phyloP scores from a whole-genome alignment of 2,113 vertebrate species.

The Ameiurus melas region DNA sequence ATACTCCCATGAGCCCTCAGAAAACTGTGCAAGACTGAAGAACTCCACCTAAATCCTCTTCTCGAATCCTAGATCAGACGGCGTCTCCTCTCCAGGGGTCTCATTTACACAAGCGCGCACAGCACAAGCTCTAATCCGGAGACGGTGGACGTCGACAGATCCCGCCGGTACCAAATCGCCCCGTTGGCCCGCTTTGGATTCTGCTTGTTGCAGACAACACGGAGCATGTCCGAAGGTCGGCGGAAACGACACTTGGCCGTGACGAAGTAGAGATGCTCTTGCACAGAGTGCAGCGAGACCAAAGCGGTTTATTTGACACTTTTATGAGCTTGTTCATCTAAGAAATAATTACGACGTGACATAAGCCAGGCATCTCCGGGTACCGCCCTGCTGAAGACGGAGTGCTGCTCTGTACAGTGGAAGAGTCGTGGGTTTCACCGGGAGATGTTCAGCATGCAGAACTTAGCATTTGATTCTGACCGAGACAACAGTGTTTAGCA shows the following conservation, averaged over 20 bases:
- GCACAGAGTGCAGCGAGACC: not conserved
- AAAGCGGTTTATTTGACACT: not conserved
- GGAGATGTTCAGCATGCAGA: not conserved
- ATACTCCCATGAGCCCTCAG: not conserved
- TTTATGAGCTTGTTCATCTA: not conserved
- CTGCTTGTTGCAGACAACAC: not conserved
- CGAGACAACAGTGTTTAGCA: not conserved
- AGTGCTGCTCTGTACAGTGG: not conserved
- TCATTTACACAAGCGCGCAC: not conserved
- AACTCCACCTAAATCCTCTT: not conserved
- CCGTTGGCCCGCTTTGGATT: not conserved
- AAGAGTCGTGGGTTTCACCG: not conserved
- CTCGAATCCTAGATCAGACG: not conserved
- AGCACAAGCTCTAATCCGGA: not conserved
- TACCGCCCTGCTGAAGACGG: not conserved
- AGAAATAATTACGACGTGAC: not conserved
- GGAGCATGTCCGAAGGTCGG: not conserved
- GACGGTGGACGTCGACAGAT: not conserved
- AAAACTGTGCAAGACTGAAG: not conserved
- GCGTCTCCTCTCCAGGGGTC: not conserved
- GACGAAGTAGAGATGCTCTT: not conserved
- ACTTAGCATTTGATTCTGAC: no score
- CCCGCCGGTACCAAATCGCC: not conserved
- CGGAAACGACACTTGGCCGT: not conserved
- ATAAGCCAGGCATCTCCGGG: not conserved